Evolutionary conservation across 2,888 invertebrate genomes (phyloP).

Genomic region (Tipula unca): DNA sequence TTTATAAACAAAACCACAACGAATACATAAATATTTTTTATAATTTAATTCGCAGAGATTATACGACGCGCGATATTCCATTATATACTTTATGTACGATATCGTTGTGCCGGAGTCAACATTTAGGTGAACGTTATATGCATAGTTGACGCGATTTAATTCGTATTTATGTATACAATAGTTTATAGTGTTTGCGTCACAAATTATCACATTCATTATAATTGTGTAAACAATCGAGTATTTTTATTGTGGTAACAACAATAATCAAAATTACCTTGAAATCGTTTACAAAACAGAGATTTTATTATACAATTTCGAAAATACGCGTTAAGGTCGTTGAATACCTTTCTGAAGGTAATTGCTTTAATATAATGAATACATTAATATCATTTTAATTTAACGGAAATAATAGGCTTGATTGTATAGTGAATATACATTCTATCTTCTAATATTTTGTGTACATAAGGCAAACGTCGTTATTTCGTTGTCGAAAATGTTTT

Average conservation of each 20-base stretch:
- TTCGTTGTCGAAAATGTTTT: too few species aligned
- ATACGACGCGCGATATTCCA: neutral
- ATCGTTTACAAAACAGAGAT: neutral
- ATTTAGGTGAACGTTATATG: neutral
- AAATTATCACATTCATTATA: neutral
- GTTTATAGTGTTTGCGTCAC: neutral
- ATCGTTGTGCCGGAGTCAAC: neutral
- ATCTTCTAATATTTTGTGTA: too few species aligned
- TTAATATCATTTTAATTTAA: neutral
- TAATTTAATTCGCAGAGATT: neutral
- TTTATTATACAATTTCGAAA: neutral
- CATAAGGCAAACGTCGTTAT: too few species aligned
- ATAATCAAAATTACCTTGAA: neutral
- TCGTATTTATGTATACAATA: neutral
- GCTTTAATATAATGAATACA: neutral
- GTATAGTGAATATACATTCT: too few species aligned
- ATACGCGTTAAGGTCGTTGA: neutral
- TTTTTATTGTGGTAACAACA: neutral
- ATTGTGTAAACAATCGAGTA: neutral
- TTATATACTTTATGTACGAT: neutral
- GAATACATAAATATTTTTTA: neutral
- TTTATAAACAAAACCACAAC: neutral
- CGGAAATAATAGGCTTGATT: neutral
- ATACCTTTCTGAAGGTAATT: neutral
- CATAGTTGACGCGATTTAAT: neutral